Evolutionary conservation across 2,113 vertebrate species (phyloP), one percentile per base, ranked within the genome.

Genomic region (Scomber colias): DNA sequence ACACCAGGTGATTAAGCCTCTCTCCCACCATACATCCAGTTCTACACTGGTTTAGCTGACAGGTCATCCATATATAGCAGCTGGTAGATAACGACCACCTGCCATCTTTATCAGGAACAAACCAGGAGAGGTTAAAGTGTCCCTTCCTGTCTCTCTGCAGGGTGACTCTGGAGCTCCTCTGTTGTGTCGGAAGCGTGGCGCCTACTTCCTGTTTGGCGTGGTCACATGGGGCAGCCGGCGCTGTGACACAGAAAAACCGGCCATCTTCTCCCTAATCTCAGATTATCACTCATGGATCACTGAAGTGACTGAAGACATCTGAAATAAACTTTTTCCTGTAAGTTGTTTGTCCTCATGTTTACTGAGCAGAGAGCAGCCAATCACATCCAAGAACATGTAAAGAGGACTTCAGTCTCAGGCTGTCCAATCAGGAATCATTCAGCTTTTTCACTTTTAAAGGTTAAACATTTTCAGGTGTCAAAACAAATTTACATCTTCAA

Each of bases 171-270:
- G 92, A 1, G 93, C 91, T 3, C 92, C 93, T 2, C 85, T 94
- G 21, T 27, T 94, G 45, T 95, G 93, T 70, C 83, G 55, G 17
- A 93, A 89, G 44, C 73, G 45, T 4, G 76, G 68, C 0, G 6
- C 51, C 35, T 95, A 92, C 88, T 90, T 92, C 87, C 89, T 95
- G 61, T 93, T 94, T 54, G 95, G 94, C 1, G 11, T 95, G 72
- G 64, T 88, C 40, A 86, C 93, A 7, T 90, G 92, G 90, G 89
- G 92, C 40, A 85, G 84, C 75, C 67, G 64, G 9, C 62, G 12
- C 0, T 94, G 94, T 14, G 56, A 84, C 2, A 24, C 48, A 0
- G n/a, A 71, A 56, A 94, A 85, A 65, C 93, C 95, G 0, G 86
- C 92, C 4, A 27, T 95, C 30, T 95, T 94, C 65, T 90, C 92